Evolutionary conservation across 2,888 invertebrate genomes (phyloP), one percentile per base, ranked within the genome.

Genomic region (Oscheius sp.): DNA sequence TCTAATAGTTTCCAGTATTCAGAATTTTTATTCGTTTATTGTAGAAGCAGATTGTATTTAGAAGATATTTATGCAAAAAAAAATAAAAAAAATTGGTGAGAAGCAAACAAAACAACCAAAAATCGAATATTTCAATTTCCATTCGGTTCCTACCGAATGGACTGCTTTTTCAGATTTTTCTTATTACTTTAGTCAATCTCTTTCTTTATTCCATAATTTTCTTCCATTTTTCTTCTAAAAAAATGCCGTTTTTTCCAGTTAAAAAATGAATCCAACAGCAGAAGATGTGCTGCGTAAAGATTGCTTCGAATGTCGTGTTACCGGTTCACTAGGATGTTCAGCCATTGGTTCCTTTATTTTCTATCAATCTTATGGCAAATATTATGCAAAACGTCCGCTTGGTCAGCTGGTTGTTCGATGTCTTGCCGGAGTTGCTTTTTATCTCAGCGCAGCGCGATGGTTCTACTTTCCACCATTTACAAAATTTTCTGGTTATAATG

Each of bases 401-500:
- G 25, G 52, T 6, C 49, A 29, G 21, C 52, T 66, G 29, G 66
- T 35, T 18, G 52, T 66, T n/a, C 66, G 35, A 27, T 49, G 27
- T 18, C 66, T 66, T 23, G 25, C 66, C 52, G 66, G 52, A 53
- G 56, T n/a, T 16, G 69, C 35, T 43, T 71, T 49, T 21, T 71
- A 71, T 46, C n/a, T 71, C 9, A 49, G 49, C n/a, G 61, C 52
- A 18, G 71, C 71, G 16, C 45, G 71, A 35, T 71, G 71, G 71
- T 71, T 71, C 61, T 61, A 71, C 52, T 45, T 71, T 6, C 71
- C 71, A 35, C 71, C 71, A 18, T 71, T 71, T 61, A 23, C 23
- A 13, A 29, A 59, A 21, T 41, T 71, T 12, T 9, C 52, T n/a
- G 41, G 46, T 21, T 27, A 12, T n/a, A 59, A 21, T 9, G 13